Base-by-base conservation (phyloP, 2,797 vertebrate species). In the Eurystomus glaucurus region DNA sequence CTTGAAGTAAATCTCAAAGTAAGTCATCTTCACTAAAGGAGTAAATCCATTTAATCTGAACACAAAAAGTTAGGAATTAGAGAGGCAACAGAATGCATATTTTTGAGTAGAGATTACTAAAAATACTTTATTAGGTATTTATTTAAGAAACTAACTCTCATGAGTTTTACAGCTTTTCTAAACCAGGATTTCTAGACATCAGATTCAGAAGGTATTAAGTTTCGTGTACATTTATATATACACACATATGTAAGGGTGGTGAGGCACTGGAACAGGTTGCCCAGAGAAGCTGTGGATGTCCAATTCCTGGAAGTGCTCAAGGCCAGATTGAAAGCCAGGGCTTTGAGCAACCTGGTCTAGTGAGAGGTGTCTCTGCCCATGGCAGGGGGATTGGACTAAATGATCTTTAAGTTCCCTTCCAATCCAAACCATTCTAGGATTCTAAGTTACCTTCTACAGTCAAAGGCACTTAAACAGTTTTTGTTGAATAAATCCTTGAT, bases 101-200 rank as follows among this genome's bases (percentile, higher is more conserved):
- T 91, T 89, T 75, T 75, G n/a, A 92, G 66, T 11, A 78, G 76
- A 85, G 62, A 94, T 94, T 85, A 87, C 81, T 80, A 74, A 92
- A 90, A 84, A 71, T 60, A 74, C 45, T 64, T 86, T 41, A 85
- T 90, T 82, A 91, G 22, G 28, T 82, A 75, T 77, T 85, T 94
- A 85, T 37, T 86, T 93, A 88, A 80, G 95, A 91, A 88, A 80
- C 79, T 94, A 88, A 81, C 84, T 96, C 66, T 69, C 86, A 85
- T 17, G 26, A 90, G 75, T 89, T 87, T 94, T 90, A 61, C 16
- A 71, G 48, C 52, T 85, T 41, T 72, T 90, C 79, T 50, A 82
- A 86, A 68, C 57, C 71, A 85, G 84, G 93, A 92, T 72, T 88
- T 86, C 37, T n/a, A 13, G 33, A 61, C 55, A 96, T 88, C 87